Conservation (phyloP, 1,140 invertebrate species). For the Drosophila nikananu region DNA sequence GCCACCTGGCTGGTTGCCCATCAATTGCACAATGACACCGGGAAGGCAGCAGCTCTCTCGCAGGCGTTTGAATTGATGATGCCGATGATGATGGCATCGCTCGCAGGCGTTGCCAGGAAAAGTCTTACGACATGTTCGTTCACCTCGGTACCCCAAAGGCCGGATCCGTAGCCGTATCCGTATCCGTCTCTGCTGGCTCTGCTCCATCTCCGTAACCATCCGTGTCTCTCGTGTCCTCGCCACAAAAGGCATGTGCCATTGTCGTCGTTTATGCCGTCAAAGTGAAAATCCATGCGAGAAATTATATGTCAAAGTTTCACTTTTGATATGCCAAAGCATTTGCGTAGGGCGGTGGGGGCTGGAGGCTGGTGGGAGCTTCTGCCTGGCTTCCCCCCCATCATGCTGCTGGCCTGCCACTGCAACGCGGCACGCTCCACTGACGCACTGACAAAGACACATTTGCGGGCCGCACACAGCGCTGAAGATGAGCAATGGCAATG, state of each 20-base stretch:
- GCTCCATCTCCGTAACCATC: not conserved
- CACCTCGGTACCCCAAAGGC: conserved; percentile 16
- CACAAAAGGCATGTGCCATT: conserved; percentile 59
- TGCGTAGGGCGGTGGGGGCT: not conserved
- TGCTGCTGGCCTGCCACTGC: conserved; percentile 34
- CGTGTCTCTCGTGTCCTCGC: conserved; percentile 5
- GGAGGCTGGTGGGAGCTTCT: not conserved
- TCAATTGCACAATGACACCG: conserved; percentile 19
- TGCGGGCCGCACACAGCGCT: conserved; percentile 42
- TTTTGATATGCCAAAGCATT: conserved; percentile 80
- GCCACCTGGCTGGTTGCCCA: conserved; percentile 29
- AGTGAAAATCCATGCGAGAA: conserved; percentile 82
- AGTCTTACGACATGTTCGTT: conserved; percentile 21
- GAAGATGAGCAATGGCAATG: conserved; percentile 47
- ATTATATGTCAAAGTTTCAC: conserved; percentile 83
- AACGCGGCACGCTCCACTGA: conserved; percentile 66
- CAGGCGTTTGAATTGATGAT: conserved; percentile 51
- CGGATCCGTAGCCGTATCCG: not conserved
- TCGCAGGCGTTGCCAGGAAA: conserved; percentile 18
- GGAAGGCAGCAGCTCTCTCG: conserved; percentile 17
- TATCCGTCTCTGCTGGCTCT: not conserved
- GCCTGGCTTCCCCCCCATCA: not conserved
- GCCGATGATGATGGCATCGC: conserved; percentile 30
- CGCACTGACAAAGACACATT: conserved; percentile 80
- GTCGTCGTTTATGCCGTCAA: conserved; percentile 78